Evolutionary conservation across 2,113 vertebrate genomes (phyloP).

Genomic region (Platichthys flesus): DNA sequence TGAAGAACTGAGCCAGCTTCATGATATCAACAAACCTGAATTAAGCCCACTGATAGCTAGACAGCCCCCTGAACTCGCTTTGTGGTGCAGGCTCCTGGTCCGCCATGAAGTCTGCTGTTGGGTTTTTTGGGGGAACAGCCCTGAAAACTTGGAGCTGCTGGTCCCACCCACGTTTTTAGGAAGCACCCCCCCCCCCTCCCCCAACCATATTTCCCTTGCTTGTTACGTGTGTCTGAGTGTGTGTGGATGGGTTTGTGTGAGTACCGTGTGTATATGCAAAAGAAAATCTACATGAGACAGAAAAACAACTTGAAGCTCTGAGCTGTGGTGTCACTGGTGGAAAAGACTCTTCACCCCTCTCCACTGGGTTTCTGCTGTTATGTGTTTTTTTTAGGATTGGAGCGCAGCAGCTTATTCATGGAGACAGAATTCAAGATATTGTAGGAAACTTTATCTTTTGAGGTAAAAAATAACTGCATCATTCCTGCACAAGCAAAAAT

Average conservation of each 20-base stretch:
- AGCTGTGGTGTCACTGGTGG: too few relatives aligned
- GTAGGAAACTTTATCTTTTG: conserved; percentile 4
- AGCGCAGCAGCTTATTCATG: neutral
- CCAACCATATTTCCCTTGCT: conserved; percentile 13
- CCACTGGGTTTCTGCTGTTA: neutral
- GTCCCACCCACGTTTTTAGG: conserved; percentile 60
- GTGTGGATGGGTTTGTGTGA: conserved; percentile 12
- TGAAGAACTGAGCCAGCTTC: neutral
- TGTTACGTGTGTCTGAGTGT: conserved; percentile 9
- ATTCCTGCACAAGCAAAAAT: conserved; percentile 12
- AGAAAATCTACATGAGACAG: neutral
- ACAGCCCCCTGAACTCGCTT: neutral
- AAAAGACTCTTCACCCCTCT: neutral
- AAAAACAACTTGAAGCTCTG: too few relatives aligned
- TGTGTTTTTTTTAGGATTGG: neutral
- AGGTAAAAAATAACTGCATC: neutral
- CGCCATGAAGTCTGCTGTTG: conserved; percentile 42
- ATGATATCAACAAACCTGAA: neutral
- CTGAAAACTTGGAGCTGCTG: conserved; percentile 71
- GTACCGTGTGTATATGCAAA: conserved; percentile 15
- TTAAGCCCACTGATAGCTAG: neutral
- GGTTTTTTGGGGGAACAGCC: conserved; percentile 36
- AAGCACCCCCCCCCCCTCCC: neutral
- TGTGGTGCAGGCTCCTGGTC: conserved; percentile 5
- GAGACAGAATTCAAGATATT: conserved; percentile 6